Evolutionary conservation across 2,888 invertebrate species (phyloP).

Genomic region (Cremastobaeus sp.): DNA sequence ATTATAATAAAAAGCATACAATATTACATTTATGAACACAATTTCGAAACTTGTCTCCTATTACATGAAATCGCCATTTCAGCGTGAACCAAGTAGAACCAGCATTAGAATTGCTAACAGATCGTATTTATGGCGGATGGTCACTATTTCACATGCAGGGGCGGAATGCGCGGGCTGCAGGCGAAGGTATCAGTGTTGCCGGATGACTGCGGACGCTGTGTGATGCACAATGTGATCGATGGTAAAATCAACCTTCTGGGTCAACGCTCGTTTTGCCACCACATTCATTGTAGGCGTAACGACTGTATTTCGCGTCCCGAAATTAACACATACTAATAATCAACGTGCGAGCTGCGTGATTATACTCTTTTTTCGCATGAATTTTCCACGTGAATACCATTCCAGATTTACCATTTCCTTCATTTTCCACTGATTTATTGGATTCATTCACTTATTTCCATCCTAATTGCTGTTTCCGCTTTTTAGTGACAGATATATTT

Average conservation of each 20-base stretch:
- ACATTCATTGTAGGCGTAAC: conserved; percentile 48
- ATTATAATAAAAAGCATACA: too few relatives aligned
- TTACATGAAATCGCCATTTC: conserved; percentile 47
- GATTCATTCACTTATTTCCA: too few relatives aligned
- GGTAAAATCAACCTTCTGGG: conserved; percentile 59
- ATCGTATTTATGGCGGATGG: conserved; percentile 45
- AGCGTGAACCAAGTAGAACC: conserved; percentile 50
- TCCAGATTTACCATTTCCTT: too few relatives aligned
- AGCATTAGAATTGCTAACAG: conserved; percentile 53
- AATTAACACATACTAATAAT: conserved; percentile 45
- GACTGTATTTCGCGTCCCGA: conserved; percentile 26
- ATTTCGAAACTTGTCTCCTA: too few relatives aligned
- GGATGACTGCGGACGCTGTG: conserved; percentile 58
- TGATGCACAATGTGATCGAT: conserved; percentile 54
- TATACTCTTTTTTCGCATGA: too few relatives aligned
- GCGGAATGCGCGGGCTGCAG: conserved; percentile 45
- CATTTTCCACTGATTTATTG: too few relatives aligned
- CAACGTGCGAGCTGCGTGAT: not conserved
- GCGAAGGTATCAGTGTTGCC: conserved; percentile 59
- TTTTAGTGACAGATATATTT: too few relatives aligned
- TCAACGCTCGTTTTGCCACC: conserved; percentile 53
- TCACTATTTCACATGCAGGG: conserved; percentile 52
- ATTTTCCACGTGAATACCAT: too few relatives aligned
- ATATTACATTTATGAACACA: too few relatives aligned
- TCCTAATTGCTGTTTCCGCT: too few relatives aligned